A percentile compares a stretch with the other conserved stretches of the same genome.
phyloP scores from a whole-genome alignment of 1,140 invertebrate genomes.

The Drosophila littoralis region DNA sequence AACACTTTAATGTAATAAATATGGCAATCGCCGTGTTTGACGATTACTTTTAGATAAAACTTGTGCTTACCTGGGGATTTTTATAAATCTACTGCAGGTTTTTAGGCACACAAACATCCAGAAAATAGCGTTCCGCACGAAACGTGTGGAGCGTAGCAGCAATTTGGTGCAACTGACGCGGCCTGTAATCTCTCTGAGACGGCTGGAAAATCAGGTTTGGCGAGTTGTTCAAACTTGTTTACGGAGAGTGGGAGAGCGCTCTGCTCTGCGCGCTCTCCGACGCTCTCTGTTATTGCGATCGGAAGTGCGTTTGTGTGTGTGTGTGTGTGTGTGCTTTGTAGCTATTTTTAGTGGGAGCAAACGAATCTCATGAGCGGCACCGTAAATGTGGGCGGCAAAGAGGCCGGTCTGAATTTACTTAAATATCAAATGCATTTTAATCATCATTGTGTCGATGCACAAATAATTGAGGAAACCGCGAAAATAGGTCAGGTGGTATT shows the following conservation, averaged over 20 bases:
- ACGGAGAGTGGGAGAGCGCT: conserved; percentile 37
- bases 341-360: conserved; percentile 45
- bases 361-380: not conserved
- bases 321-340: conserved; percentile 19
- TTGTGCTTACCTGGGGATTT: not conserved
- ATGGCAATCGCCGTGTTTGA: not conserved
- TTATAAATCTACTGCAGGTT: conserved; percentile 64
- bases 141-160: conserved; percentile 43
- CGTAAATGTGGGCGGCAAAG: conserved; percentile 11
- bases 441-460: conserved; percentile 9
- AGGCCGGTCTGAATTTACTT: conserved; percentile 14
- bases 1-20: conserved; percentile 5
- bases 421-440: conserved; percentile 34
- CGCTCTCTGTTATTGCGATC: conserved; percentile 12
- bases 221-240: conserved; percentile 47
- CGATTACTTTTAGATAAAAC: conserved; percentile 1
- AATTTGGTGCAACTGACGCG: conserved; percentile 42
- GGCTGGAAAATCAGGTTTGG: conserved; percentile 59
- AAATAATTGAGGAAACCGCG: not conserved
- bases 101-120: conserved; percentile 65
- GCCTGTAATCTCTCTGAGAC: conserved; percentile 37
- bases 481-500: not conserved
- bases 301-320: not conserved
- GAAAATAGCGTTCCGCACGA: conserved; percentile 30
- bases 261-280: conserved; percentile 7